A percentile compares a stretch with the other conserved stretches of the same genome.
These are phyloP conservation scores for Eristalis intricaria DNA, from an alignment of 2,888 invertebrate genomes.

Conservation along the genomic window DNA sequence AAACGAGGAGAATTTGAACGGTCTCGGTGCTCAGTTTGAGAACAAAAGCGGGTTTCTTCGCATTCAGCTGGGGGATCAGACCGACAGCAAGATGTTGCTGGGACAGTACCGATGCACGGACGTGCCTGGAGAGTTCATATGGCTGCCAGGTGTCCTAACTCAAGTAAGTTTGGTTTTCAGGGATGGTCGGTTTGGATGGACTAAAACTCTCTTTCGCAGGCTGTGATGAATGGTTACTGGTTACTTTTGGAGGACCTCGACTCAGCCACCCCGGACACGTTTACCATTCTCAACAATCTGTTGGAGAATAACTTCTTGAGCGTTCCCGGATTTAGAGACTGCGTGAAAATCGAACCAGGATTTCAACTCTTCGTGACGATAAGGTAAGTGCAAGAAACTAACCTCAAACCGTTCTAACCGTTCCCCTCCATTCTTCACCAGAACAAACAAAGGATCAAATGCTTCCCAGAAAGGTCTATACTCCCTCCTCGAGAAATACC, in stretches of 20 bases:
- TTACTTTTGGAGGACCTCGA: slow-evolving; percentile 97
- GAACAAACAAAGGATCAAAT: slow-evolving; percentile 79
- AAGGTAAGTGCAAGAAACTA: slow-evolving; percentile 82
- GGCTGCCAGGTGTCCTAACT: slow-evolving; percentile 97
- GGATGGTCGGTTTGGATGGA: no score
- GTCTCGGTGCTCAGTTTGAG: slow-evolving; percentile 33
- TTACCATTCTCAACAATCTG: slow-evolving; percentile 92
- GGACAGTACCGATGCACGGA: slow-evolving; percentile 94
- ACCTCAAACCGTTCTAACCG: neutral
- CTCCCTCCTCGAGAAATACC: slow-evolving; percentile 89
- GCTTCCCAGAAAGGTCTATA: slow-evolving; percentile 84
- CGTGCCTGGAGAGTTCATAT: slow-evolving; percentile 97
- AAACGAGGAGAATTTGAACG: slow-evolving; percentile 56
- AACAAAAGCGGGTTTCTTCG: slow-evolving; percentile 85
- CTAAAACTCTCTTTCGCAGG: slow-evolving; percentile 78
- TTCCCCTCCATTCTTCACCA: slow-evolving; percentile 47
- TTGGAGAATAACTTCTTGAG: slow-evolving; percentile 91
- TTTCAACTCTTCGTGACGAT: slow-evolving; percentile 97
- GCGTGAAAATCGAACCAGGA: slow-evolving; percentile 89
- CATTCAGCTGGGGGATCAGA: slow-evolving; percentile 98
- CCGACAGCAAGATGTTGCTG: slow-evolving; percentile 96
- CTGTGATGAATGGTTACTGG: slow-evolving; percentile 94
- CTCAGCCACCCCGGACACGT: slow-evolving; percentile 95
- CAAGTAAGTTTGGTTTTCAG: slow-evolving; percentile 82
- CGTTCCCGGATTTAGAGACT: slow-evolving; percentile 94